Base-by-base conservation (phyloP, 2,888 invertebrate species). In the Rosalia funebris region DNA sequence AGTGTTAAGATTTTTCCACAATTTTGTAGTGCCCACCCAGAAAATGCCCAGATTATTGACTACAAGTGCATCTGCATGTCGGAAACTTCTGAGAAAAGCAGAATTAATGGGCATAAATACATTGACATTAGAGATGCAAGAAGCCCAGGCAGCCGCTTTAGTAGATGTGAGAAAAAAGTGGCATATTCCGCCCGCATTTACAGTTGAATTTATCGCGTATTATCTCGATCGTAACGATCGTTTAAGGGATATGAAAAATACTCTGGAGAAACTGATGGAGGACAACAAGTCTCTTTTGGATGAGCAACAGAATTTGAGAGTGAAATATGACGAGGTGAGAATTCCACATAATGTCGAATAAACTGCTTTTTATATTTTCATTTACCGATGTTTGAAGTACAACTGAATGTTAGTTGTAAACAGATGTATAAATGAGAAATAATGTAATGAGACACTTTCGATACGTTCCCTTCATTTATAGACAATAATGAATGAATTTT, bases 181-280 rank as follows among this genome's bases (percentile, higher is more conserved):
- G 92, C 95, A 96, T 80, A 91, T 97, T 62, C 90, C 94, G 0
- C 95, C 96, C 0, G 95, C 97, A 0, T 95, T 98, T 77, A 94
- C 92, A 44, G 93, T 95, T 0, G 96, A 97, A 80, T 98, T 96
- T 79, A 92, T 97, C 47, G 94, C 92, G 0, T 98, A 98, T 80
- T 97, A 94, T 78, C 82, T 96, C 56, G 96, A 97, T 80, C 86
- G 97, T 16, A 94, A 95, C 78, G 87, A 89, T 2, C 86, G 96
- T 10, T 88, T 95, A 57, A 87, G 89, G 2, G 89, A 90, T 10
- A 87, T 96, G 83, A 90, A 93, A 70, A 84, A 88, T 16, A 90
- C 91, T 20, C 83, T 95, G 3, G 89, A 91, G 69, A 88, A 91
- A 42, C 86, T 93, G 50, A 84, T 91, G 0, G 87, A 87, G 4